Conservation (phyloP, 2,888 invertebrate species). For the Mamestra brassicae region DNA sequence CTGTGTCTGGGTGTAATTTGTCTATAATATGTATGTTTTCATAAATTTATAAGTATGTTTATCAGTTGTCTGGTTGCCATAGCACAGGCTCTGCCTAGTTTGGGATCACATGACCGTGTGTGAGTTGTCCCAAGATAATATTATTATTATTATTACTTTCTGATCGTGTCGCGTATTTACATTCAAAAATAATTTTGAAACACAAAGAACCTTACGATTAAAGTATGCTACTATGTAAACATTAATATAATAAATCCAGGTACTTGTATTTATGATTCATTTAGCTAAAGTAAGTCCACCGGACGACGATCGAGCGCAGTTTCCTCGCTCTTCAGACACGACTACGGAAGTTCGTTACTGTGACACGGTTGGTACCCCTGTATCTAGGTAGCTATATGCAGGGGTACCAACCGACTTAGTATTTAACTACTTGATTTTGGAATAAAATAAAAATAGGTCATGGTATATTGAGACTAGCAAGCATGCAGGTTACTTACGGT, state of each 20-base stretch:
- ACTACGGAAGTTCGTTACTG: constrained; percentile 62
- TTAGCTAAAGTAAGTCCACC: constrained; percentile 24
- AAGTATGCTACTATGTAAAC: neutral
- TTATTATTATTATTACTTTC: too few species aligned
- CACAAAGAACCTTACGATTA: too few species aligned
- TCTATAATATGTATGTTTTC: too few species aligned
- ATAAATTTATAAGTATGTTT: too few species aligned
- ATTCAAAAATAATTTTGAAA: too few species aligned
- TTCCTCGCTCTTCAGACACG: constrained; percentile 49
- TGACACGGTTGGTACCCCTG: constrained; percentile 10
- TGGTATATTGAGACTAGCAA: neutral
- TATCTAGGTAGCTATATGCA: neutral
- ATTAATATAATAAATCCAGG: neutral
- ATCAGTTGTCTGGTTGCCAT: too few species aligned
- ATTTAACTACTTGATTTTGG: constrained; percentile 5
- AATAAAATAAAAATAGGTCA: neutral
- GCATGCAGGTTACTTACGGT: neutral
- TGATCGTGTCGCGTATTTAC: too few species aligned
- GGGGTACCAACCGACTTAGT: neutral
- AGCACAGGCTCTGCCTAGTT: too few species aligned
- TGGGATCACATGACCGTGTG: too few species aligned
- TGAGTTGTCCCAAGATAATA: too few species aligned
- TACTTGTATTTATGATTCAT: constrained; percentile 32
- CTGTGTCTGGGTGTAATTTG: too few species aligned
- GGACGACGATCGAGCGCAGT: constrained; percentile 44